These are phyloP conservation scores for Amblyteles armatorius DNA, from an alignment of 2,888 invertebrate genomes.

Conservation along the genomic window DNA sequence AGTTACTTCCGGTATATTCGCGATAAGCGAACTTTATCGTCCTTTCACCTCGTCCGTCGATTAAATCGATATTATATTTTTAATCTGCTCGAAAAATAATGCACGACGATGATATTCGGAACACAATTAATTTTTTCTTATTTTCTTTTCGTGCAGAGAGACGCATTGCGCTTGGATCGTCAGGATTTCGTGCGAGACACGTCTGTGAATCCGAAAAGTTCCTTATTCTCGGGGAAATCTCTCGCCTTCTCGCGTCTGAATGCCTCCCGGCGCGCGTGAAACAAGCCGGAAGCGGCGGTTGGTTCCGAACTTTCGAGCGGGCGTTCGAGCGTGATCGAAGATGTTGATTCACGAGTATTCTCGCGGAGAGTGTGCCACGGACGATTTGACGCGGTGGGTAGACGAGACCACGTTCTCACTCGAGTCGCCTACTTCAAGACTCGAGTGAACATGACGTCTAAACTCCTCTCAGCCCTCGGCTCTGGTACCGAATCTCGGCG, in stretches of 20 bases:
- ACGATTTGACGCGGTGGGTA: constrained; percentile 60
- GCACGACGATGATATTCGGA: neutral
- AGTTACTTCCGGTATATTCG: neutral
- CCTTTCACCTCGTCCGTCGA: neutral
- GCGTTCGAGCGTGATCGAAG: constrained; percentile 69
- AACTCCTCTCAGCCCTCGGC: constrained; percentile 40
- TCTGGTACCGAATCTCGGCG: constrained; percentile 20
- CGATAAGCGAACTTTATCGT: neutral
- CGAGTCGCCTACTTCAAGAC: constrained; percentile 47
- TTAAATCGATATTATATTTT: neutral
- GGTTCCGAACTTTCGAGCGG: constrained; percentile 66
- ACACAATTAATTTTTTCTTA: neutral
- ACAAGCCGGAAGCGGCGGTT: constrained; percentile 67
- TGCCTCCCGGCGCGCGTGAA: constrained; percentile 57
- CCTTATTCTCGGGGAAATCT: constrained; percentile 30
- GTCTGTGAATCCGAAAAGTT: constrained; percentile 61
- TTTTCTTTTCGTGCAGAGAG: neutral
- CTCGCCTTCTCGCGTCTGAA: constrained; percentile 34
- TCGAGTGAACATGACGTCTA: neutral
- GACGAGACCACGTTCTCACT: constrained; percentile 48
- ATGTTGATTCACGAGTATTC: constrained; percentile 65
- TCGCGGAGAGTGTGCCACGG: constrained; percentile 57
- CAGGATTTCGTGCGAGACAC: neutral
- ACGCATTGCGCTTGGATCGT: neutral
- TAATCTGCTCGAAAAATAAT: neutral